Evolutionary conservation across 2,888 invertebrate species (phyloP).

Genomic region (Gastracanthus pulcherrimus): DNA sequence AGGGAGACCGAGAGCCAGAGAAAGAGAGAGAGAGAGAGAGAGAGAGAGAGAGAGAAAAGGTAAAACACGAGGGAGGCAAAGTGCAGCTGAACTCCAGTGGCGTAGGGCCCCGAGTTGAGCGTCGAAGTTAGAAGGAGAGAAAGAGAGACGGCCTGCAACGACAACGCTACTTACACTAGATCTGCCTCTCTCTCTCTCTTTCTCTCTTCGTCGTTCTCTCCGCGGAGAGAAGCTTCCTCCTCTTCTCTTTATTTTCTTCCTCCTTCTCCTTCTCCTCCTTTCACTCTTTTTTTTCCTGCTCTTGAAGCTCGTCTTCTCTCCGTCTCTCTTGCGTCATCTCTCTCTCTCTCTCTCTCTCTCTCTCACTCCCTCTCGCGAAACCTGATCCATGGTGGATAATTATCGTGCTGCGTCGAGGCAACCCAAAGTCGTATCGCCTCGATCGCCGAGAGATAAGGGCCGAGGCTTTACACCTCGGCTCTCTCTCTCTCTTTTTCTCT

Average conservation of each 20-base stretch:
- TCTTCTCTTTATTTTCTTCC: conserved; percentile 38
- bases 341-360: conserved; percentile 41
- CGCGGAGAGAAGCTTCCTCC: not conserved
- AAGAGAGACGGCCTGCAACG: conserved; percentile 36
- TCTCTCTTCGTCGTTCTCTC: conserved; percentile 26
- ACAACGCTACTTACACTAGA: conserved; percentile 41
- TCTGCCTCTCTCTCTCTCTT: conserved; percentile 32
- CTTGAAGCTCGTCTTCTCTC: not conserved
- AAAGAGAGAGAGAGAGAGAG: conserved; percentile 20
- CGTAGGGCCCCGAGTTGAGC: conserved; percentile 63
- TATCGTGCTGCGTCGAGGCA: conserved; percentile 55
- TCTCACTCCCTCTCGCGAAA: conserved; percentile 51
- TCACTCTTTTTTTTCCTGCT: conserved; percentile 13
- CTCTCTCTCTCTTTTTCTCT: not conserved
- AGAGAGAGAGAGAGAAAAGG: conserved; percentile 63
- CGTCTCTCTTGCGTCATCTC: conserved; percentile 29
- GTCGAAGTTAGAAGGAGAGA: conserved; percentile 34
- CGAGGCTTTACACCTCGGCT: conserved; percentile 54
- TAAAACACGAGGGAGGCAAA: conserved; percentile 71
- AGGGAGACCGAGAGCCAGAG: conserved; percentile 57
- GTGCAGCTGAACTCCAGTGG: conserved; percentile 71
- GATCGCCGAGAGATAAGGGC: conserved; percentile 56
- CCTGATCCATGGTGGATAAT: conserved; percentile 60
- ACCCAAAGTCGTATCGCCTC: conserved; percentile 56
- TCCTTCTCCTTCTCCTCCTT: conserved; percentile 17